Percentiles rank a stretch among this genome's conserved stretches.
phyloP scores from a whole-genome alignment of 1,140 invertebrate genomes.

The Brachionus plicatilis region DNA sequence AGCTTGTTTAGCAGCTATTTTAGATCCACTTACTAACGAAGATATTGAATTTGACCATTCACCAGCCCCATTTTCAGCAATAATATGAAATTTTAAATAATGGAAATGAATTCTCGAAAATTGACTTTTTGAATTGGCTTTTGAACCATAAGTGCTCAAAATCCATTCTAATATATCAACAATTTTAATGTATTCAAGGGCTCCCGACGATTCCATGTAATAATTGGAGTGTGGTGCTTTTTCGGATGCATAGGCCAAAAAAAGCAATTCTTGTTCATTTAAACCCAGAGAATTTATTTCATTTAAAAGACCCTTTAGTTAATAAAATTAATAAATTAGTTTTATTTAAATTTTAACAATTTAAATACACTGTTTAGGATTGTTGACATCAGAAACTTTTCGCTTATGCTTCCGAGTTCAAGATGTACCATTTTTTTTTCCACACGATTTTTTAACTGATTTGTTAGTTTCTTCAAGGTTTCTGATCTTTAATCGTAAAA shows the following conservation, averaged over 20 bases:
- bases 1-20: slow-evolving; percentile 55
- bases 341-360: neutral
- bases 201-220: neutral
- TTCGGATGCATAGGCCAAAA: slow-evolving; percentile 10
- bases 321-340: neutral
- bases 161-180: slow-evolving; percentile 57
- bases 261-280: slow-evolving; percentile 41
- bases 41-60: slow-evolving; percentile 54
- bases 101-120: slow-evolving; percentile 58
- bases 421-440: slow-evolving; percentile 55
- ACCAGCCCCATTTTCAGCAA: slow-evolving; percentile 47
- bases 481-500: slow-evolving; percentile 43
- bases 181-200: slow-evolving; percentile 45
- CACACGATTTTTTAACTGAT: slow-evolving; percentile 46
- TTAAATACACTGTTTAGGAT: slow-evolving; percentile 50
- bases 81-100: slow-evolving; percentile 58
- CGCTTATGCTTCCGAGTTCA: slow-evolving; percentile 57
- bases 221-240: neutral
- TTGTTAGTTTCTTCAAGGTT: slow-evolving; percentile 50
- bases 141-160: slow-evolving; percentile 52
- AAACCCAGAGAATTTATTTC: slow-evolving; percentile 39
- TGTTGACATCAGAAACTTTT: slow-evolving; percentile 48
- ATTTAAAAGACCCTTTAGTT: neutral
- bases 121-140: slow-evolving; percentile 46
- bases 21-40: slow-evolving; percentile 55